Evolutionary conservation across 2,888 invertebrate genomes (phyloP).

Genomic region (Schizotus pectinicornis): DNA sequence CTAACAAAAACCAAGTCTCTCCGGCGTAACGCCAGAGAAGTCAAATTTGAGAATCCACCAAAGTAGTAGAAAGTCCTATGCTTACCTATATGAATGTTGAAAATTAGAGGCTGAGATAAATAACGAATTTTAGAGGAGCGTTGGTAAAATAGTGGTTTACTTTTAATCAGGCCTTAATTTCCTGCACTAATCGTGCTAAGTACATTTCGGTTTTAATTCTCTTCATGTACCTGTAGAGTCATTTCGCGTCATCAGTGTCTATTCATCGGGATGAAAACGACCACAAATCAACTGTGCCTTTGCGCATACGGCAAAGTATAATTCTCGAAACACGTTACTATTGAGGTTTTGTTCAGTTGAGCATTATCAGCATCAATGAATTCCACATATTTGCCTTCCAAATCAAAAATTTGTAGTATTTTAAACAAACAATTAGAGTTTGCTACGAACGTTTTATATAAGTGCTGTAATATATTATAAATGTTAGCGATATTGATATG

Average conservation of each 20-base stretch:
- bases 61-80: constrained; percentile 15
- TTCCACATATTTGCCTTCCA: constrained; percentile 44
- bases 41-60: constrained; percentile 40
- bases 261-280: constrained; percentile 12
- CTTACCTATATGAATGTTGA: neutral
- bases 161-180: constrained; percentile 21
- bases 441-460: constrained; percentile 41
- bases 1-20: constrained; percentile 40
- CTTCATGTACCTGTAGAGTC: too few species aligned
- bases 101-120: constrained; percentile 3
- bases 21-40: constrained; percentile 39
- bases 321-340: neutral
- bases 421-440: constrained; percentile 27
- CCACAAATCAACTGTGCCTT: constrained; percentile 35
- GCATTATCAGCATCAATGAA: constrained; percentile 16
- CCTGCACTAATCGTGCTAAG: constrained; percentile 17
- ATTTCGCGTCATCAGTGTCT: too few species aligned
- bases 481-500: constrained; percentile 47
- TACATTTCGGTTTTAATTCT: too few species aligned
- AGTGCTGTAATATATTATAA: constrained; percentile 29
- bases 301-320: constrained; percentile 11
- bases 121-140: neutral
- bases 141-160: constrained; percentile 13
- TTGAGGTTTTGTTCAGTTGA: neutral
- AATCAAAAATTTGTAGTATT: constrained; percentile 24